These are phyloP conservation scores for Amazona guildingii DNA, from an alignment of 2,113 vertebrate genomes.

Conservation along the genomic window DNA sequence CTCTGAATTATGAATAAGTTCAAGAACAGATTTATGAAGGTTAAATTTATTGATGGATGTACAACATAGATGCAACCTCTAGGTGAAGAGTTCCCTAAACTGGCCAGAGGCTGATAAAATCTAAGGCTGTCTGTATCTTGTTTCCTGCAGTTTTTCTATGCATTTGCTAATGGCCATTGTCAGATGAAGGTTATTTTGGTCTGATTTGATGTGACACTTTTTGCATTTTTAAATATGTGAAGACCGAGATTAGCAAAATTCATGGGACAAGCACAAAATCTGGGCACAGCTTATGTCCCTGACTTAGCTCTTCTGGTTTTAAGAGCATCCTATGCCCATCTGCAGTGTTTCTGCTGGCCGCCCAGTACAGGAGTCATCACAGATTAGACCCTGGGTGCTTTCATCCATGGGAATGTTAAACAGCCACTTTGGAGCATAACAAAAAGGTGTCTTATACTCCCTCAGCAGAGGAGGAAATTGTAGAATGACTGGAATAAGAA, in stretches of 20 bases:
- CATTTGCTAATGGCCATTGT: conserved; percentile 33
- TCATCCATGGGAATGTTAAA: not conserved
- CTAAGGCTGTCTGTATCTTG: not conserved
- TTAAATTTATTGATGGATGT: conserved; percentile 24
- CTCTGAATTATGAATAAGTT: conserved; percentile 6
- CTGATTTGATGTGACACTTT: conserved; percentile 14
- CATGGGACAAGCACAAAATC: not conserved
- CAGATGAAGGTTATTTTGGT: not conserved
- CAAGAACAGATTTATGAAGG: conserved; percentile 30
- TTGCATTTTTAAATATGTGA: conserved; percentile 18
- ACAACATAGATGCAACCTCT: not conserved
- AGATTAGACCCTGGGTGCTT: not conserved
- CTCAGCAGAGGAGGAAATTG: not conserved
- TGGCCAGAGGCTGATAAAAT: not conserved
- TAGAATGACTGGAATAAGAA: not conserved
- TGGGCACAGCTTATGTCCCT: not conserved
- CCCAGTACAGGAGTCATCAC: not conserved
- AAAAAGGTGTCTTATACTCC: not conserved
- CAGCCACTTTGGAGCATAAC: not conserved
- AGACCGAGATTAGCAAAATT: not conserved
- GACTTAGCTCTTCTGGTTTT: not conserved
- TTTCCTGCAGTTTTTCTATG: not conserved
- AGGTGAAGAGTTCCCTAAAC: conserved; percentile 10
- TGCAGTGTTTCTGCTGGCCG: not conserved
- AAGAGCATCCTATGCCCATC: not conserved